Conservation (phyloP, 2,113 vertebrate genomes). For the Burhinus oedicnemus region DNA sequence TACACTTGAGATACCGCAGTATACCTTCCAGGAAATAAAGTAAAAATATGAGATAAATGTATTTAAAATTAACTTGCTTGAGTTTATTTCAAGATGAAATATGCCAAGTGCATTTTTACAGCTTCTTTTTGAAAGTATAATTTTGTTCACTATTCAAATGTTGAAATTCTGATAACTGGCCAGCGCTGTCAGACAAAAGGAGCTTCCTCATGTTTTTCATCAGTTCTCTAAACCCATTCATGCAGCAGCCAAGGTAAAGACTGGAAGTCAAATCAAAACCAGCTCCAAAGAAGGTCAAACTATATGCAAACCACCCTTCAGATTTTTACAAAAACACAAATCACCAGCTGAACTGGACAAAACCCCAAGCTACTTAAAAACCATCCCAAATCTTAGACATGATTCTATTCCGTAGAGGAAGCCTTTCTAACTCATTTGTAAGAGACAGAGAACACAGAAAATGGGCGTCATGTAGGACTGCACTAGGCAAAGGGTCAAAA, state of each 20-base stretch:
- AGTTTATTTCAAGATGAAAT: neutral
- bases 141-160: neutral
- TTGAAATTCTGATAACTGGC: neutral
- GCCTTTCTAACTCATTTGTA: neutral
- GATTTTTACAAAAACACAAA: neutral
- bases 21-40: neutral
- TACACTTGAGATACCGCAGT: neutral
- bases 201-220: neutral
- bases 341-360: neutral
- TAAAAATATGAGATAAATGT: neutral
- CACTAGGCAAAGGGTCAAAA: neutral
- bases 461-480: neutral
- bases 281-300: neutral
- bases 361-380: neutral
- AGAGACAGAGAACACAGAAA: neutral
- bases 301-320: neutral
- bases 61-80: neutral
- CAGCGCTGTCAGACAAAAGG: neutral
- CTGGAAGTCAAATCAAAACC: neutral
- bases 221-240: neutral
- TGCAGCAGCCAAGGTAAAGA: neutral
- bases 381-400: neutral
- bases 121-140: neutral
- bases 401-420: neutral
- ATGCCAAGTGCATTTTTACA: neutral